phyloP scores from a whole-genome alignment of 2,113 vertebrate species.

The Ciconia maguari region DNA sequence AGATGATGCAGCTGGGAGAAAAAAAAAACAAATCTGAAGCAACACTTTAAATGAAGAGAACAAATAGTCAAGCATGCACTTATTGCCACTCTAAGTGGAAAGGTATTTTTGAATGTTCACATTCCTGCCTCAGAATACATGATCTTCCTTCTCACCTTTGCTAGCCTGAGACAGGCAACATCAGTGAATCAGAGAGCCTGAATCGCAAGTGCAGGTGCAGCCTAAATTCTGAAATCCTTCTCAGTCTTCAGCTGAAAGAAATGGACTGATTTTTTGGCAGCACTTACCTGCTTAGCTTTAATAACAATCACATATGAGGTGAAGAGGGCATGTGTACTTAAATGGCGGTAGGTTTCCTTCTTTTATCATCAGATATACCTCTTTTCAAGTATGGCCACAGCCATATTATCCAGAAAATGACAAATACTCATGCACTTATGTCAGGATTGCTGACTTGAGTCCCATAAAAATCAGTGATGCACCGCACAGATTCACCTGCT shows the following conservation, averaged over 20 bases:
- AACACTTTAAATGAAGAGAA: neutral
- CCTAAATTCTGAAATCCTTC: neutral
- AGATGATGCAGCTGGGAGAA: neutral
- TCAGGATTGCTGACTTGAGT: neutral
- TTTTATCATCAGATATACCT: neutral
- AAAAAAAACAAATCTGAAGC: conserved; percentile 6
- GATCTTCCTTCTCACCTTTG: neutral
- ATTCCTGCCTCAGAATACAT: neutral
- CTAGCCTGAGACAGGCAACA: neutral
- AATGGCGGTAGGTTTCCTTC: neutral
- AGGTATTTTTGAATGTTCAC: neutral
- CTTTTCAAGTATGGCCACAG: neutral
- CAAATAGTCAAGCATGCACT: neutral
- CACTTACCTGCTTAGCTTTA: neutral
- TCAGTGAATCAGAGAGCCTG: neutral
- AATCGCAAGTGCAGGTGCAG: neutral
- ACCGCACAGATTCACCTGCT: neutral
- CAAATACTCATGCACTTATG: neutral
- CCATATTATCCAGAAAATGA: neutral
- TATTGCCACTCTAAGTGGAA: neutral
- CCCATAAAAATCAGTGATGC: neutral
- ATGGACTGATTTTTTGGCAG: neutral
- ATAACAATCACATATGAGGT: neutral
- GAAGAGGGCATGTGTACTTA: neutral
- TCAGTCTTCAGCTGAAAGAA: neutral